A percentile compares a stretch with the other conserved stretches of the same genome.
These are phyloP conservation scores for Laterallus jamaicensis DNA, from an alignment of 2,113 vertebrate genomes.

Conservation along the genomic window DNA sequence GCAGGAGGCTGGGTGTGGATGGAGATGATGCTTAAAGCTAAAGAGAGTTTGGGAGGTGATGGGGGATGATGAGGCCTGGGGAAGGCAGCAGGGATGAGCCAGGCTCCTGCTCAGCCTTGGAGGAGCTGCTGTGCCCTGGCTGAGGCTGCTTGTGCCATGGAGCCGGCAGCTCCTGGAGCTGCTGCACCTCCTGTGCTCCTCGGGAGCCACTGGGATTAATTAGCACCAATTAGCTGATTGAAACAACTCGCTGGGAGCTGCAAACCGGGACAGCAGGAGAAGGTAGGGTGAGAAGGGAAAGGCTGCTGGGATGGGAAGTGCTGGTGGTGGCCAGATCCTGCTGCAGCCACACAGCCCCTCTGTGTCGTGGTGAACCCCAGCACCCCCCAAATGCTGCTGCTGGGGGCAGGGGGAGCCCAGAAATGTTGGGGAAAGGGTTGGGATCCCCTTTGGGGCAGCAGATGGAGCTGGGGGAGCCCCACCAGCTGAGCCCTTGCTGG, in stretches of 20 bases:
- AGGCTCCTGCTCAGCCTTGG: not conserved
- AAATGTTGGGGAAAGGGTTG: not conserved
- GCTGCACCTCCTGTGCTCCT: not conserved
- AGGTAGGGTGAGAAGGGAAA: not conserved
- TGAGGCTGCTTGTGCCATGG: accelerated
- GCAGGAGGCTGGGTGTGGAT: accelerated
- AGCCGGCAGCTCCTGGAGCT: accelerated
- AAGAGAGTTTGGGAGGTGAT: not conserved
- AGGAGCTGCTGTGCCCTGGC: accelerated
- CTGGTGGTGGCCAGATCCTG: not conserved
- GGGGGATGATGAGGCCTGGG: not conserved
- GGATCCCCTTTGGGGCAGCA: accelerated
- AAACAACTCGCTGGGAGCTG: not conserved
- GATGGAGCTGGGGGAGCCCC: accelerated
- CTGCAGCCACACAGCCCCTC: not conserved
- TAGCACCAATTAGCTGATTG: not conserved
- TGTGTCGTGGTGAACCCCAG: accelerated
- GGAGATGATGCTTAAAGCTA: not conserved
- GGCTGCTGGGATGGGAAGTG: not conserved
- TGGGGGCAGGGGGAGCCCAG: too few species aligned
- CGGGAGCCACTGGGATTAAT: not conserved
- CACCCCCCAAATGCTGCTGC: not conserved
- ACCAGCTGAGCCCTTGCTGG: accelerated
- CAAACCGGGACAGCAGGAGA: not conserved
- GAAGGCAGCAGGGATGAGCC: not conserved